phyloP scores from a whole-genome alignment of 2,888 invertebrate species.

The Drosophila anceps region DNA sequence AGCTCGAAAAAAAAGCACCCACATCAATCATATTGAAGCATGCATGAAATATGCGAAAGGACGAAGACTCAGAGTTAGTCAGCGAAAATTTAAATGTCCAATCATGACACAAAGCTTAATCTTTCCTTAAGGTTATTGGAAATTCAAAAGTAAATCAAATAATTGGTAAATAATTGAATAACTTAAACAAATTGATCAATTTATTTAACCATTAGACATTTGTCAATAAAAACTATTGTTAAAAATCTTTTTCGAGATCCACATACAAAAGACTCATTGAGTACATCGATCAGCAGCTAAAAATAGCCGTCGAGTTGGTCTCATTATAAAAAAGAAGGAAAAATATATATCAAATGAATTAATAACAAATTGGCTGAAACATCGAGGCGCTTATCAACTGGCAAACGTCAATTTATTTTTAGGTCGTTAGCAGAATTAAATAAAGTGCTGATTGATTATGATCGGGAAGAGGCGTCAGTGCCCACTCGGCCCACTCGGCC shows the following conservation, averaged over 20 bases:
- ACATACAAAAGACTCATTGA: background rate
- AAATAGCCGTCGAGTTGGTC: constrained; percentile 29
- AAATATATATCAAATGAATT: constrained; percentile 50
- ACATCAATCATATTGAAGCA: constrained; percentile 62
- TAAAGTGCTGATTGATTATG: constrained; percentile 61
- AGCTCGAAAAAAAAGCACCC: constrained; percentile 6
- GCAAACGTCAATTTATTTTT: constrained; percentile 64
- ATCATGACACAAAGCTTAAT: background rate
- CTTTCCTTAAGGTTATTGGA: background rate
- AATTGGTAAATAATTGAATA: background rate
- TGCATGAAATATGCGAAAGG: background rate
- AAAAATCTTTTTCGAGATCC: background rate
- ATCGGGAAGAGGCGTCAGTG: constrained; percentile 49
- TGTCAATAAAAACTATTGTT: background rate
- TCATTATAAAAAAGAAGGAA: constrained; percentile 22
- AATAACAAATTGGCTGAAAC: constrained; percentile 66
- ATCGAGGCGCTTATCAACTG: constrained; percentile 58
- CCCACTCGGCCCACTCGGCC: constrained; percentile 8
- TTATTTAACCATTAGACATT: background rate
- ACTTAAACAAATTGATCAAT: background rate
- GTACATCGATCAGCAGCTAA: constrained; percentile 17
- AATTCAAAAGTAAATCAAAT: background rate
- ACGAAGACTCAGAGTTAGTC: background rate
- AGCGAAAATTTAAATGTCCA: background rate
- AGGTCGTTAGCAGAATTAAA: constrained; percentile 49